These are phyloP conservation scores for Plecotus auritus DNA, from an alignment of 2,113 vertebrate species.

Conservation along the genomic window DNA sequence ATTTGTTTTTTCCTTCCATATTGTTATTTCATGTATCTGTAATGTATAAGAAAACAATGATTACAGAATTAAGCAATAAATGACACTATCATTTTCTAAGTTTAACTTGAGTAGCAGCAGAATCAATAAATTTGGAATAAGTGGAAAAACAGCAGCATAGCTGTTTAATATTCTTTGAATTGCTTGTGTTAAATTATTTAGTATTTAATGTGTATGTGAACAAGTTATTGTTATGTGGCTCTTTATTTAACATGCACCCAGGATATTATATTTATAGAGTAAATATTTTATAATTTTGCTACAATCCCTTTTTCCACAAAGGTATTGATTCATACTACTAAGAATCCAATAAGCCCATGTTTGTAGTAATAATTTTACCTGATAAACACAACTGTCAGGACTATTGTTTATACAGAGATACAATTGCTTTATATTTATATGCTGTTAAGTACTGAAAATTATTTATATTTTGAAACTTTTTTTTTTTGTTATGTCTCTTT, in stretches of 20 bases:
- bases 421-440: not conserved
- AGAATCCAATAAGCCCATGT: not conserved
- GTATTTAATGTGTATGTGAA: not conserved
- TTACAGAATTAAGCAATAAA: not conserved
- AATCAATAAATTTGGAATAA: not conserved
- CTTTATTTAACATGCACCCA: not conserved
- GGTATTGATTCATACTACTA: slow-evolving; percentile 10
- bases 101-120: not conserved
- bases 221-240: not conserved
- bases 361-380: slow-evolving; percentile 1
- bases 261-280: not conserved
- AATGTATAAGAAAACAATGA: not conserved
- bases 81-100: not conserved
- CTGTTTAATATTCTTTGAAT: slow-evolving; percentile 1
- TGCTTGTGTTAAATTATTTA: slow-evolving; percentile 51
- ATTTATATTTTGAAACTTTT: not conserved
- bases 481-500: not conserved
- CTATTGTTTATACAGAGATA: not conserved
- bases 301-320: not conserved
- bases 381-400: slow-evolving; percentile 27
- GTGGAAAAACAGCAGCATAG: not conserved
- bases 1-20: not conserved
- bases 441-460: not conserved
- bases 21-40: not conserved
- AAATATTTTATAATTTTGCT: slow-evolving; percentile 57